Percentiles rank a stretch among this genome's conserved stretches.
Evolutionary conservation across 2,888 invertebrate genomes (phyloP).

Genomic region (Monoplex corrugatus): DNA sequence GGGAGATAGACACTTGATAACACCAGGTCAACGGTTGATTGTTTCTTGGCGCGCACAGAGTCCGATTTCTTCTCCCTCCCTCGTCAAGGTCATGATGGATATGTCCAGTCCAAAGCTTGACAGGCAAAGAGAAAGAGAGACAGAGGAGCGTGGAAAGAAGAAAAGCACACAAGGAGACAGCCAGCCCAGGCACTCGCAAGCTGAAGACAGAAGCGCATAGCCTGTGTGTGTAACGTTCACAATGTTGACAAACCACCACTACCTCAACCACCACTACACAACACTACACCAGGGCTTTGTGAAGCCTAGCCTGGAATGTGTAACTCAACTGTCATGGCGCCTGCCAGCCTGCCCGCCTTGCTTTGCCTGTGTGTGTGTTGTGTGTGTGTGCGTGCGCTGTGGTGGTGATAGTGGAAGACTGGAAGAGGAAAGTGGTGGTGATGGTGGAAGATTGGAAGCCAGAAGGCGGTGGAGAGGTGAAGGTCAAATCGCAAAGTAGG

Average conservation of each 20-base stretch:
- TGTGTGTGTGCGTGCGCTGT: background rate
- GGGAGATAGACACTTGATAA: slow-evolving; percentile 43
- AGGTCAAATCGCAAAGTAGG: too few relatives aligned
- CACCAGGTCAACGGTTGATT: slow-evolving; percentile 38
- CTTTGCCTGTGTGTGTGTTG: background rate
- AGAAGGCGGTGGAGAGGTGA: too few relatives aligned
- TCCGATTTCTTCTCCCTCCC: background rate
- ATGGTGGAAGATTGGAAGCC: too few relatives aligned
- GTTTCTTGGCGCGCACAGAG: slow-evolving; percentile 21
- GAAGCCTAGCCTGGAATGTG: slow-evolving; percentile 23
- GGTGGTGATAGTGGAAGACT: too few relatives aligned
- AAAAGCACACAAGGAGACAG: background rate
- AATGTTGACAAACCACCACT: too few relatives aligned
- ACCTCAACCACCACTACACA: background rate
- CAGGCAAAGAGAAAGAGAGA: background rate
- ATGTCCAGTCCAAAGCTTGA: background rate
- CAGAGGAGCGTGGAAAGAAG: background rate
- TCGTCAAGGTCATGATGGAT: slow-evolving; percentile 1
- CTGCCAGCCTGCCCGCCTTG: background rate
- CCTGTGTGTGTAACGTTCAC: background rate
- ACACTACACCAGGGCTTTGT: background rate
- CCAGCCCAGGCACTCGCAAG: too few relatives aligned
- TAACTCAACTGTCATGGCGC: slow-evolving; percentile 31
- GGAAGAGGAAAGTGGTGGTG: too few relatives aligned
- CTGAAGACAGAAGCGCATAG: too few relatives aligned